Evolutionary conservation across 2,797 vertebrate genomes (phyloP).

Genomic region (Syngnathus acus): DNA sequence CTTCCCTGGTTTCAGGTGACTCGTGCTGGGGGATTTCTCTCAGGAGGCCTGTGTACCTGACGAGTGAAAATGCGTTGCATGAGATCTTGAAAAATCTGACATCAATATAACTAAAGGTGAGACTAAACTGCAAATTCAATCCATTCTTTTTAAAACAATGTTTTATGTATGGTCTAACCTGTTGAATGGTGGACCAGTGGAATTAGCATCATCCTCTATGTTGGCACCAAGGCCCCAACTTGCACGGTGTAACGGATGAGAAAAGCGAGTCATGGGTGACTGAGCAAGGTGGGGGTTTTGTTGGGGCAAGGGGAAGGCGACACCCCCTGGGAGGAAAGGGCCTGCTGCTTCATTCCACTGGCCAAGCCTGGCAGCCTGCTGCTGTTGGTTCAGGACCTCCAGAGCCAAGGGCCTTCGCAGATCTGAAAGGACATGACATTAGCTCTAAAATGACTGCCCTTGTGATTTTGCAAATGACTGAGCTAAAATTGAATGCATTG

Average conservation of each 20-base stretch:
- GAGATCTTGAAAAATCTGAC: not conserved
- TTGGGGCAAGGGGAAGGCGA: constrained; percentile 82
- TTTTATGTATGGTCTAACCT: constrained; percentile 64
- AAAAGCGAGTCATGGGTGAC: constrained; percentile 80
- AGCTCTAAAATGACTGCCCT: constrained; percentile 8
- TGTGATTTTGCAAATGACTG: not conserved
- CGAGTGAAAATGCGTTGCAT: not conserved
- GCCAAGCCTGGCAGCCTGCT: constrained; percentile 81
- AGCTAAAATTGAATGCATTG: not conserved
- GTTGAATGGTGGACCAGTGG: constrained; percentile 72
- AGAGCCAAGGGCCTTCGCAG: constrained; percentile 81
- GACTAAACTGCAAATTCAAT: not conserved
- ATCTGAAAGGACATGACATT: constrained; percentile 65
- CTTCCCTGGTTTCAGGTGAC: constrained; percentile 78
- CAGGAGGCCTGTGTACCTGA: constrained; percentile 88
- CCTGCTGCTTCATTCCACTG: constrained; percentile 89
- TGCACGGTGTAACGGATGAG: constrained; percentile 80
- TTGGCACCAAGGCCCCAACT: constrained; percentile 85
- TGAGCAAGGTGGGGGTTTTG: constrained; percentile 87
- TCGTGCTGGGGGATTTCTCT: constrained; percentile 88
- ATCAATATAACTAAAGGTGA: not conserved
- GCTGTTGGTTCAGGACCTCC: constrained; percentile 84
- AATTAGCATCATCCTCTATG: constrained; percentile 77
- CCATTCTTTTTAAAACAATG: not conserved
- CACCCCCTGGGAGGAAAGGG: constrained; percentile 80